Conservation (phyloP, 2,797 vertebrate genomes). For the Chanos chanos region DNA sequence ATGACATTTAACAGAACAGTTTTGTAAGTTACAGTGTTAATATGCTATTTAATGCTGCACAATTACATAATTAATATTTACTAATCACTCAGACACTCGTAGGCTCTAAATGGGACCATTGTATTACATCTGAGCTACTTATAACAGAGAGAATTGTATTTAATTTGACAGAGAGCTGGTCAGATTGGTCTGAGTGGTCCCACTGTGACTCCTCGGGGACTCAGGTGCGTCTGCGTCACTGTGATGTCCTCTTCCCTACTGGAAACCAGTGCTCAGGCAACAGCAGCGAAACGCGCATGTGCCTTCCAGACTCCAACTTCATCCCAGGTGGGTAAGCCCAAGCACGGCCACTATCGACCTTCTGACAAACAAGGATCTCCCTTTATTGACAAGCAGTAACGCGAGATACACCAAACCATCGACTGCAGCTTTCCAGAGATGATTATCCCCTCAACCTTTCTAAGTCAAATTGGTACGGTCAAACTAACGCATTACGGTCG, state of each 20-base stretch:
- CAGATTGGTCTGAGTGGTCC: slow-evolving; percentile 91
- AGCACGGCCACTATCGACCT: slow-evolving; percentile 45
- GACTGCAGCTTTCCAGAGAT: slow-evolving; percentile 54
- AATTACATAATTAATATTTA: too few relatives aligned
- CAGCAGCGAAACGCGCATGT: slow-evolving; percentile 79
- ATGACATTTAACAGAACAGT: too few relatives aligned
- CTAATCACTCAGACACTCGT: too few relatives aligned
- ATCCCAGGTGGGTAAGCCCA: slow-evolving; percentile 82
- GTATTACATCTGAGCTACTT: too few relatives aligned
- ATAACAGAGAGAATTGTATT: too few relatives aligned
- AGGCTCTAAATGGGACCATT: too few relatives aligned
- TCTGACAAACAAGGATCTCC: slow-evolving; percentile 49
- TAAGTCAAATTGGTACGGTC: slow-evolving; percentile 36
- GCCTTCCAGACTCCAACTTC: slow-evolving; percentile 83
- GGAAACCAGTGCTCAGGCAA: slow-evolving; percentile 91
- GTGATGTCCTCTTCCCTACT: slow-evolving; percentile 84
- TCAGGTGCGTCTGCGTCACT: slow-evolving; percentile 84
- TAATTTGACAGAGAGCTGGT: slow-evolving; percentile 86
- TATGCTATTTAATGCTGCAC: too few relatives aligned
- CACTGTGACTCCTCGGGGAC: slow-evolving; percentile 76
- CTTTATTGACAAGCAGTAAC: slow-evolving; percentile 59
- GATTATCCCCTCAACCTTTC: slow-evolving; percentile 51
- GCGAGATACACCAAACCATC: slow-evolving; percentile 54
- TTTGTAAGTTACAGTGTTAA: too few relatives aligned
- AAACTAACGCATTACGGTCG: slow-evolving; percentile 40